phyloP scores from a whole-genome alignment of 2,797 vertebrate genomes.

The Ptychadena robeensis region DNA sequence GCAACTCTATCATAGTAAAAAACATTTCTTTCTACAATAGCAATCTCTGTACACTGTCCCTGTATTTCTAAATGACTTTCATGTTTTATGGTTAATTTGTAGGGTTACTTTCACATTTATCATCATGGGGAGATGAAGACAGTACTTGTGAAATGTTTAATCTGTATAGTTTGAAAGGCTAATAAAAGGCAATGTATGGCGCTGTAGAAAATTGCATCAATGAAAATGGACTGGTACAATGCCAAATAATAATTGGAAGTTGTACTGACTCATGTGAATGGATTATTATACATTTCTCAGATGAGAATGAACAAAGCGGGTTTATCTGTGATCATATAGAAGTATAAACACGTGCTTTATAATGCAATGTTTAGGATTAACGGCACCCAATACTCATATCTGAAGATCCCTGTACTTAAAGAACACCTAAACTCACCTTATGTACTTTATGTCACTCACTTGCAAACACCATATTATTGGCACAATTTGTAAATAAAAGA shows the following conservation, averaged over 20 bases:
- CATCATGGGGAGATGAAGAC: not conserved
- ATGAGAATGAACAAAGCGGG: no score
- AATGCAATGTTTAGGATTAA: no score
- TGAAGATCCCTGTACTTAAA: no score
- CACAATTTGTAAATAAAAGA: no score
- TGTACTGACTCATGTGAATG: not conserved
- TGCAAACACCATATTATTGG: no score
- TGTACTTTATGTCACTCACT: no score
- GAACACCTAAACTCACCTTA: no score
- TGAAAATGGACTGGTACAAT: slow-evolving; percentile 13
- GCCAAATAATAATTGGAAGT: slow-evolving; percentile 2
- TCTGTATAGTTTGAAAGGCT: slow-evolving; percentile 6
- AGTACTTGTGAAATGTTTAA: not conserved
- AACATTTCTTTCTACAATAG: not conserved
- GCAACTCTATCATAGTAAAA: not conserved
- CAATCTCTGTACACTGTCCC: not conserved
- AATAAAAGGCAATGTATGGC: slow-evolving; percentile 8
- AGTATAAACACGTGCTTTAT: not conserved
- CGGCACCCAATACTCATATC: no score
- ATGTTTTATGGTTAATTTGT: not conserved
- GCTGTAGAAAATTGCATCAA: not conserved
- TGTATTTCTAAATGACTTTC: not conserved
- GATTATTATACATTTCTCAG: not conserved
- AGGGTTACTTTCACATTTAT: not conserved
- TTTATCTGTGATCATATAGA: not conserved